phyloP scores from a whole-genome alignment of 30 jellyfish, hydroid and myxozoan genomes.

The Haliclystus octoradiatus region DNA sequence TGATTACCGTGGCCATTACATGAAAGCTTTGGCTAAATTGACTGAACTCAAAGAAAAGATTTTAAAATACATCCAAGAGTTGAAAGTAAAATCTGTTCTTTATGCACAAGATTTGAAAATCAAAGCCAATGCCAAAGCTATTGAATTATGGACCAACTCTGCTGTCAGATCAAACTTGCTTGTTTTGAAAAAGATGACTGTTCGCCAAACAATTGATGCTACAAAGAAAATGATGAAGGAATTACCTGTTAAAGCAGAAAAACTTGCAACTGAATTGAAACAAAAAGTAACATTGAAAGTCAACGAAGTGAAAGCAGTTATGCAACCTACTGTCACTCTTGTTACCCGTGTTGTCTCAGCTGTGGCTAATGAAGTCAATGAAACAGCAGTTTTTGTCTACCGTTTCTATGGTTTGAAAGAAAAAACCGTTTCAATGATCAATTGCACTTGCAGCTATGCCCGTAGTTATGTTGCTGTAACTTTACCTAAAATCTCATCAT shows the following conservation, averaged over 20 bases:
- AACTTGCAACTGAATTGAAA: constrained; percentile 2
- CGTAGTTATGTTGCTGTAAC: background rate
- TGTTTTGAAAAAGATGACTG: constrained; percentile 47
- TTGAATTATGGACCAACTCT: constrained; percentile 46
- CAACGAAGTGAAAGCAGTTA: background rate
- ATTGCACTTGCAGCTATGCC: background rate
- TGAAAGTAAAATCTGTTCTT: background rate
- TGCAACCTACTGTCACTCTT: background rate
- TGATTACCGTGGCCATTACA: background rate
- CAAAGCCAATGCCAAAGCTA: constrained; percentile 21
- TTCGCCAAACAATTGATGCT: constrained; percentile 60
- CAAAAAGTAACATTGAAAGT: constrained; percentile 6
- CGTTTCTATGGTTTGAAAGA: constrained; percentile 56
- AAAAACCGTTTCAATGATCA: constrained; percentile 11
- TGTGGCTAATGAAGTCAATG: constrained; percentile 76
- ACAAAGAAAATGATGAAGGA: constrained; percentile 19
- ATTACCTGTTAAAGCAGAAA: constrained; percentile 31
- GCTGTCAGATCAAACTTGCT: constrained; percentile 11
- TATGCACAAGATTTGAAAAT: constrained; percentile 1
- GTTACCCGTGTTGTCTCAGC: background rate
- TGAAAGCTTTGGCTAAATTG: background rate
- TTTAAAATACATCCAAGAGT: background rate
- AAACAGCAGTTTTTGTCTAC: constrained; percentile 53
- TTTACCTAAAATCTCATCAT: background rate
- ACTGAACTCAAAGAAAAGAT: background rate